phyloP scores from a whole-genome alignment of 2,113 vertebrate genomes.

The Isurus oxyrinchus region DNA sequence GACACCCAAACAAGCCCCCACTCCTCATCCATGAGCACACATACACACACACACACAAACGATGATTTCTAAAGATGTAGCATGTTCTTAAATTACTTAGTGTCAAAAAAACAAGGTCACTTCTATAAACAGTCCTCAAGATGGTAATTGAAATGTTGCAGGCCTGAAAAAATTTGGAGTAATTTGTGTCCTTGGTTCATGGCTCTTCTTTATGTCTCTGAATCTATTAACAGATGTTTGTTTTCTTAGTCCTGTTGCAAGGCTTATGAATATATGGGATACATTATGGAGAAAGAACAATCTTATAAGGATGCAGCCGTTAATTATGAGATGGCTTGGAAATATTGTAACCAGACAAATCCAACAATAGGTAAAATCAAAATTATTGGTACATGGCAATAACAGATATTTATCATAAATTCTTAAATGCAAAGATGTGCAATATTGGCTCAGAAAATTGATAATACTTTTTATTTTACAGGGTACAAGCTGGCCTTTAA shows the following conservation, averaged over 20 bases:
- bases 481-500: conserved; percentile 97
- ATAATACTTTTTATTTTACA: conserved; percentile 49
- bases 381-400: conserved; percentile 32
- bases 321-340: conserved; percentile 96
- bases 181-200: neutral
- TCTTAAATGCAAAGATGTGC: neutral
- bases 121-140: too few relatives aligned
- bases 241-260: conserved; percentile 85
- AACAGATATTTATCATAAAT: neutral
- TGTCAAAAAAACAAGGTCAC: too few relatives aligned
- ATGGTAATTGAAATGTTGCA: neutral
- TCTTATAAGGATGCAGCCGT: conserved; percentile 82
- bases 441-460: neutral
- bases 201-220: neutral
- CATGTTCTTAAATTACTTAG: too few relatives aligned
- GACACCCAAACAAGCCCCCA: too few relatives aligned
- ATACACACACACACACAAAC: too few relatives aligned
- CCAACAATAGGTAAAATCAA: conserved; percentile 72
- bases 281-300: conserved; percentile 97
- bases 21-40: too few relatives aligned
- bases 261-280: conserved; percentile 93
- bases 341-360: conserved; percentile 78
- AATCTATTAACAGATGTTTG: conserved; percentile 39
- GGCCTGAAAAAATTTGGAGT: neutral
- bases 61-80: too few relatives aligned